Base-by-base conservation (phyloP, 2,113 vertebrate genomes). In the Podilymbus podiceps region DNA sequence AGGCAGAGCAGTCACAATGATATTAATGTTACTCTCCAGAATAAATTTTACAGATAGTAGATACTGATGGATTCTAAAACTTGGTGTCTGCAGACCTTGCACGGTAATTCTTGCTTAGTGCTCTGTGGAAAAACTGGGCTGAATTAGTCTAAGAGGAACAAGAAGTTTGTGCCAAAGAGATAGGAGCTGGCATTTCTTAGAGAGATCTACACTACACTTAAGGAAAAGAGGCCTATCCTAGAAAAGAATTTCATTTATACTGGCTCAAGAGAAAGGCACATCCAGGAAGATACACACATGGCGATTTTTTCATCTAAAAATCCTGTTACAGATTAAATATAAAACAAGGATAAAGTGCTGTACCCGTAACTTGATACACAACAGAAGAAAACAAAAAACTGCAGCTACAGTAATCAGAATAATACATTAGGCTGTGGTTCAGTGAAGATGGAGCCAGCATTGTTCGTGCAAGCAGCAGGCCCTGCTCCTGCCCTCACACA, bases 31-130 rank as follows among this genome's bases (percentile, higher is more conserved):
- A 89, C 56, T 38, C 8, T 78, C 56, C 17, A 16, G 88, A 60
- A 81, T 35, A 95, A 97, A 97, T 94, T 96, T 94, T 92, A 84
- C 84, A 95, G 40, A 47, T 83, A 87, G 68, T 94, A 93, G 82
- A 95, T 91, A 86, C 84, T 93, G 59, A 35, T 8, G 0, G 40
- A 40, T 44, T 55, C 58, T n/a, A 40, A 84, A 44, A 82, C 46
- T 87, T 81, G 31, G 24, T 55, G 35, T 79, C 87, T 93, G 62
- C 85, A 94, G 63, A 23, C 59, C 58, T 73, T 82, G 11, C 27
- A 35, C 38, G 25, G 72, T 74, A 89, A 50, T 5, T 73, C 35
- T 83, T 17, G 3, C 60, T 91, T 25, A 38, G 11, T 64, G n/a
- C 22, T 91, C 74, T 53, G 24, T 72, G 88, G 69, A 88, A 95